Conservation (phyloP, 2,888 invertebrate genomes). For the Tenthredo scrophulariae region DNA sequence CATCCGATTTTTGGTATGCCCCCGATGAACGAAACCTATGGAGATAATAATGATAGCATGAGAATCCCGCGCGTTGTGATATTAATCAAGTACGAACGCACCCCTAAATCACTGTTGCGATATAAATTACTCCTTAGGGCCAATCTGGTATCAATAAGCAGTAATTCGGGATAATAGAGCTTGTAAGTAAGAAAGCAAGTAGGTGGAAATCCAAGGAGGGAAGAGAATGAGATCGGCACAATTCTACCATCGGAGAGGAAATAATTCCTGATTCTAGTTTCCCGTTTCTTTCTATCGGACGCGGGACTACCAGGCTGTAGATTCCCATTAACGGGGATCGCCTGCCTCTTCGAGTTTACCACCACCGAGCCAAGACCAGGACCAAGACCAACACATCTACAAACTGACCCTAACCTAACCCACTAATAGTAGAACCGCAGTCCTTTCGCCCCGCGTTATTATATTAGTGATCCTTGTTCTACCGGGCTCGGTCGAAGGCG, state of each 20-base stretch:
- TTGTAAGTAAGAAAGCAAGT: slow-evolving; percentile 56
- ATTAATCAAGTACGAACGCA: slow-evolving; percentile 59
- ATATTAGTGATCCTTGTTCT: neutral
- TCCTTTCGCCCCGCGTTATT: slow-evolving; percentile 20
- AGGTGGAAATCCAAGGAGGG: slow-evolving; percentile 7
- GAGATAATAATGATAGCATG: neutral
- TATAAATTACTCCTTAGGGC: slow-evolving; percentile 64
- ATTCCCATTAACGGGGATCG: slow-evolving; percentile 65
- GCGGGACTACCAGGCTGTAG: slow-evolving; percentile 60
- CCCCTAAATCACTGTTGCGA: slow-evolving; percentile 57
- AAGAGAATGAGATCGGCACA: slow-evolving; percentile 49
- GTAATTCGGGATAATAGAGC: slow-evolving; percentile 68
- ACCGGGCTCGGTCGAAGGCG: slow-evolving; percentile 50
- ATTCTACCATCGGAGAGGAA: slow-evolving; percentile 56
- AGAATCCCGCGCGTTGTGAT: neutral
- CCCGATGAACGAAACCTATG: neutral
- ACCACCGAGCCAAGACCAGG: slow-evolving; percentile 19
- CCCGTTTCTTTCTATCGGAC: slow-evolving; percentile 26
- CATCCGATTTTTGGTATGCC: too few species aligned
- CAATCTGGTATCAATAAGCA: slow-evolving; percentile 69
- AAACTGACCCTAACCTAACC: neutral
- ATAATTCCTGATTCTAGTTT: slow-evolving; percentile 67
- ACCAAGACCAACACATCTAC: neutral
- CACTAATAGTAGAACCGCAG: neutral
- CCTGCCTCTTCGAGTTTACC: slow-evolving; percentile 41